Base-by-base conservation (phyloP, 2,113 vertebrate genomes). In the Xenus cinereus region DNA sequence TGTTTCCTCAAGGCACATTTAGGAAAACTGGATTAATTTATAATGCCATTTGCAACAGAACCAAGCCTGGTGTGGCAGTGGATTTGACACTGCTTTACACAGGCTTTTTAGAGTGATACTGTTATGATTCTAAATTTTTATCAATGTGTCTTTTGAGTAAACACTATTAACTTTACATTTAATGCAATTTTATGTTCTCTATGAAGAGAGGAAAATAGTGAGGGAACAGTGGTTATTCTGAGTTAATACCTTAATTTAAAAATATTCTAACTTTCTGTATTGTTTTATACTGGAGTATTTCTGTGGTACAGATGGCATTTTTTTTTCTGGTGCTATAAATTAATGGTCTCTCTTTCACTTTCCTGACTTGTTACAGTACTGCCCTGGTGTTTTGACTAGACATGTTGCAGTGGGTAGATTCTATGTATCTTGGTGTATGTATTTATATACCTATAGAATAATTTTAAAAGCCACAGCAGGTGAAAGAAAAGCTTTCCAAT, bases 61-160 rank as follows among this genome's bases (percentile, higher is more conserved):
- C 2, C 16, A 74, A 89, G 81, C 39, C 41, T 91, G 33, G 24
- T 57, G 84, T 91, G 62, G 89, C 80, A 83, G 4, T 89, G 77
- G 71, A 33, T 94, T 82, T 87, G 63, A 82, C 59, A 62, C 56
- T 83, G 41, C 84, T 91, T 87, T 93, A 51, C 28, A 50, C 7
- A 21, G 84, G 71, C 69, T 76, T 96, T 88, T 85, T 63, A 62
- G 45, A 72, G 32, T 46, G 81, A 71, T 96, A 57, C 48, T 84
- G 50, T 90, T 95, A 51, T 9, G 78, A 77, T 95, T 94, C 84
- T 95, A 90, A 93, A 92, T 89, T 96, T 96, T 91, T 97, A 91
- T 95, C 81, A 87, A 6, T 79, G 32, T 76, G 78, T 95, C 83
- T 95, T 94, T 96, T 97, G 95, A 97, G 93, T 96, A 97, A 97